Evolutionary conservation across 2,113 vertebrate species (phyloP).

Genomic region (Nannobrachium achirus): DNA sequence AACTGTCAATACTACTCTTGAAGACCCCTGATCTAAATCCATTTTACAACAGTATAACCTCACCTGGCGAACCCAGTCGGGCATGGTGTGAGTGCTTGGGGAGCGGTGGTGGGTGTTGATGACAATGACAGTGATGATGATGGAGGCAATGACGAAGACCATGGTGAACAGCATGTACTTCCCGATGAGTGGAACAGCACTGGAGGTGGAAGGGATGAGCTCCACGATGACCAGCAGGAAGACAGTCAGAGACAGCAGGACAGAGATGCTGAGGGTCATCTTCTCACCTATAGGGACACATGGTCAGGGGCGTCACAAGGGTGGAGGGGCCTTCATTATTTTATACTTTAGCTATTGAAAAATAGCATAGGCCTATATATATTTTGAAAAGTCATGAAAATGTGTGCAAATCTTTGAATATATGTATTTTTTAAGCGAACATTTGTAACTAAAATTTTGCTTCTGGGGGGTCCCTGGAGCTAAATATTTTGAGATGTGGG

Average conservation of each 20-base stretch:
- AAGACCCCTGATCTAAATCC: too few relatives aligned
- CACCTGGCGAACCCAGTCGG: conserved; percentile 94
- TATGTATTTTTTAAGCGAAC: too few relatives aligned
- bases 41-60: conserved; percentile 83
- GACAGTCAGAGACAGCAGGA: conserved; percentile 94
- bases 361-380: too few relatives aligned
- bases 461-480: too few relatives aligned
- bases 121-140: conserved; percentile 96
- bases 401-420: too few relatives aligned
- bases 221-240: conserved; percentile 98
- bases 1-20: too few relatives aligned
- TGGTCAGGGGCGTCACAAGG: conserved; percentile 36
- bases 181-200: conserved; percentile 93
- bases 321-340: too few relatives aligned
- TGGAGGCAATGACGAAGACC: conserved; percentile 96
- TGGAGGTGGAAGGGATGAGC: conserved; percentile 97
- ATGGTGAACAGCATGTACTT: conserved; percentile 99
- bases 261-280: conserved; percentile 87
- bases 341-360: too few relatives aligned
- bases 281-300: conserved; percentile 75
- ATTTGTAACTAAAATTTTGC: too few relatives aligned
- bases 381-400: too few relatives aligned
- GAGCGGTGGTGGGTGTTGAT: conserved; percentile 98
- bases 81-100: conserved; percentile 96
- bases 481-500: too few relatives aligned